Conservation (phyloP, 2,797 vertebrate species). For the Rhabdomys pumilio region DNA sequence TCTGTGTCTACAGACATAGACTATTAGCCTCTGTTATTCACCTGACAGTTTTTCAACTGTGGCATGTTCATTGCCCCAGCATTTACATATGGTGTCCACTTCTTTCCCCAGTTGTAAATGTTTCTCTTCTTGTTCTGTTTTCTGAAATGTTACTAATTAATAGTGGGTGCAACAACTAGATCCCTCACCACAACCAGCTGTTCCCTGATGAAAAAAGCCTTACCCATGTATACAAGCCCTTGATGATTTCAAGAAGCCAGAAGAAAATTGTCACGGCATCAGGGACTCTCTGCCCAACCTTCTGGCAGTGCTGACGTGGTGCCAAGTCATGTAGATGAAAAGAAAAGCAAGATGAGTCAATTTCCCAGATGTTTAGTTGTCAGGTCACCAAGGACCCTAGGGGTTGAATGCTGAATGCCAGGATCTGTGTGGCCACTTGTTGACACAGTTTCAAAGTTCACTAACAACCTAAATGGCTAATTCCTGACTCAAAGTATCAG, state of each 20-base stretch:
- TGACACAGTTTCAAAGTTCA: constrained; percentile 65
- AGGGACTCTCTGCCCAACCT: constrained; percentile 63
- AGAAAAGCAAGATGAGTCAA: constrained; percentile 82
- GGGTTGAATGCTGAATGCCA: constrained; percentile 67
- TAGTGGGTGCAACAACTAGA: constrained; percentile 80
- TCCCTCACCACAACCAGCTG: constrained; percentile 81
- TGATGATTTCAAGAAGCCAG: constrained; percentile 83
- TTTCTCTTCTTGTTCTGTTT: constrained; percentile 77
- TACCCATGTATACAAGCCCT: constrained; percentile 76
- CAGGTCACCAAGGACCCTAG: constrained; percentile 78
- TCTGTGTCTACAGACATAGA: background rate
- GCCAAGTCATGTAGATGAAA: constrained; percentile 82
- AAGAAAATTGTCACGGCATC: constrained; percentile 79
- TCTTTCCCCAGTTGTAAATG: constrained; percentile 63
- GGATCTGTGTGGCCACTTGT: constrained; percentile 69
- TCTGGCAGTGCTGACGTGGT: constrained; percentile 74
- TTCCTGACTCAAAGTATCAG: background rate
- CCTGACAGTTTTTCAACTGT: background rate
- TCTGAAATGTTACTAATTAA: constrained; percentile 84
- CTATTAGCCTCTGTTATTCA: background rate
- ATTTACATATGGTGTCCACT: constrained; percentile 70
- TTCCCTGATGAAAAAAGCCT: constrained; percentile 82
- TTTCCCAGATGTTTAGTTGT: constrained; percentile 81
- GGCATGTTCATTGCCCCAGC: background rate
- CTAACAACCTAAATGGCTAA: constrained; percentile 10